These are phyloP conservation scores for Sebastes hopkinsi DNA, from an alignment of 2,797 vertebrate genomes.

Conservation along the genomic window DNA sequence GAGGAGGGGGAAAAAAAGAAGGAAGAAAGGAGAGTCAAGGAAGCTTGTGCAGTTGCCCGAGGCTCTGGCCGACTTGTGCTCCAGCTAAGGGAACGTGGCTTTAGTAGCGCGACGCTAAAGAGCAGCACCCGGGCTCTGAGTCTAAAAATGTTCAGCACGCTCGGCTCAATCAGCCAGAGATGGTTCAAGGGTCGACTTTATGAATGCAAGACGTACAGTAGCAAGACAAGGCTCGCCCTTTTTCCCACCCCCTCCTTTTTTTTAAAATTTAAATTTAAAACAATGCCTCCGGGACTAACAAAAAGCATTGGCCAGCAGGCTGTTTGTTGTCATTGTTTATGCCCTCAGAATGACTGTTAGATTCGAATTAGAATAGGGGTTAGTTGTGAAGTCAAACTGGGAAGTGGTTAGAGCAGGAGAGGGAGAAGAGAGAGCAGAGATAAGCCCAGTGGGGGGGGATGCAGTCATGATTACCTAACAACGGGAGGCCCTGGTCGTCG, in stretches of 20 bases:
- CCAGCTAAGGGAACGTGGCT: slow-evolving; percentile 78
- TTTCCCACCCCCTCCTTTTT: slow-evolving; percentile 60
- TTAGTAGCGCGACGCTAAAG: slow-evolving; percentile 67
- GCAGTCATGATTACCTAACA: slow-evolving; percentile 90
- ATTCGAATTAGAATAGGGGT: slow-evolving; percentile 78
- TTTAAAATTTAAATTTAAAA: slow-evolving; percentile 47
- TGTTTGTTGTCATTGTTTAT: slow-evolving; percentile 64
- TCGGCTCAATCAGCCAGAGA: slow-evolving; percentile 74
- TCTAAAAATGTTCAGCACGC: slow-evolving; percentile 72
- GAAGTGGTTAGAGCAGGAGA: slow-evolving; percentile 84
- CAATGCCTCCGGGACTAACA: slow-evolving; percentile 54
- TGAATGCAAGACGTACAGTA: slow-evolving; percentile 66
- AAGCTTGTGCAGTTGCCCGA: slow-evolving; percentile 89
- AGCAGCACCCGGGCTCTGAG: slow-evolving; percentile 68
- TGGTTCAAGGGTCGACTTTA: slow-evolving; percentile 68
- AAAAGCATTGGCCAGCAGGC: slow-evolving; percentile 69
- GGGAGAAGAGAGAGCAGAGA: slow-evolving; percentile 79
- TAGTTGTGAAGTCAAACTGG: slow-evolving; percentile 83
- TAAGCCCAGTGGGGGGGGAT: slow-evolving; percentile 81
- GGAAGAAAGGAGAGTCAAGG: slow-evolving; percentile 86
- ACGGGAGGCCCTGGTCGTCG: slow-evolving; percentile 83
- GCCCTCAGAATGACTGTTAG: slow-evolving; percentile 77
- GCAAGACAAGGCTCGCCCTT: slow-evolving; percentile 71
- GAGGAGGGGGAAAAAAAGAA: slow-evolving; percentile 68
- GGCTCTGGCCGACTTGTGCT: slow-evolving; percentile 83